Base-by-base conservation (phyloP, 2,113 vertebrate genomes). In the Apus apus region DNA sequence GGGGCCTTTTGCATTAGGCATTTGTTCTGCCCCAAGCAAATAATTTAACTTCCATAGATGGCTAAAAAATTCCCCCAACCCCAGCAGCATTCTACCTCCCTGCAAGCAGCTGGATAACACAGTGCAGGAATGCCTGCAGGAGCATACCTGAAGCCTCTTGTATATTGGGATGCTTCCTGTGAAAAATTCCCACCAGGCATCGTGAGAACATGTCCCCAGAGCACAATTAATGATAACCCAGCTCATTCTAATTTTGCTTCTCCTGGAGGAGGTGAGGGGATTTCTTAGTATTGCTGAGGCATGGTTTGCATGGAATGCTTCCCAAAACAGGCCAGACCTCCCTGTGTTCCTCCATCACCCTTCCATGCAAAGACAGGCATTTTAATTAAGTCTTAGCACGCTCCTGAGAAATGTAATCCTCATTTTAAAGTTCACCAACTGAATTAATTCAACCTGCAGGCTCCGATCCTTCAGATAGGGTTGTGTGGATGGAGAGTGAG, bases 401-500 rank as follows among this genome's bases (percentile, higher is more conserved):
- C 62, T 93, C 29, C 81, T 91, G 75, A 71, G 93, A 94, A 95
- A 78, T 72, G 19, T 67, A 93, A 75, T 67, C 34, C 53, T 86
- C 30, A 15, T 93, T 90, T 93, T 76, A 77, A 92, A 94, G 76
- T 54, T 87, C 74, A 66, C 36, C 45, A 27, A 19, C 30, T 43
- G 87, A 90, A 89, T 85, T 91, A 89, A 95, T 92, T 78, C 78
- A 48, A 2, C 62, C 91, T 15, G 0, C 23, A 78, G 91, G 96
- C 87, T 74, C 73, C 0, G 50, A 93, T 89, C 53, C 30, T 65
- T 11, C 29, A 27, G 95, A 96, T 90, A 90, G 65, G 48, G 38
- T 50, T 91, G 53, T 1, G 5, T 16, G n/a, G 74, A 90, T 71
- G 67, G 77, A 48, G 90, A 80, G 30, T 6, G 8, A 80, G 77